Base-by-base conservation (phyloP, 2,113 vertebrate genomes). In the Callorhinus ursinus region DNA sequence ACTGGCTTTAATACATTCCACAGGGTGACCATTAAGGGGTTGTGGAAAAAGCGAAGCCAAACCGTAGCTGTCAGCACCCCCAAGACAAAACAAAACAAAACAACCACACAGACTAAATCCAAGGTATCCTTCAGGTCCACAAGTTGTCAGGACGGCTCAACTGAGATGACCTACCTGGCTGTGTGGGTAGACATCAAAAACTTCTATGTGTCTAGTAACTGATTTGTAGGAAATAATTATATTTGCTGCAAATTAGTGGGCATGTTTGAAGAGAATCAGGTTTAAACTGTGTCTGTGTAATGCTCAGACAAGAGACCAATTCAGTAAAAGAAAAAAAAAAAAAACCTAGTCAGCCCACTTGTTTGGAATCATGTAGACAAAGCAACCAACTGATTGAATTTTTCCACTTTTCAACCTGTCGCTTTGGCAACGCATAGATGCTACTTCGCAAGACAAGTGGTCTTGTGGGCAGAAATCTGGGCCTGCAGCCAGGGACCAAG, bases 311-410 rank as follows among this genome's bases (percentile, higher is more conserved):
- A 97, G 92, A 96, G 90, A 95, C 67, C 63, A 95, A 95, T 96
- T 97, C 72, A 95, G 57, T 79, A 86, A 96, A 93, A 88, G 55
- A 28, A 51, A 36, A 61, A 51, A 61, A 61, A 61, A 80, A 95
- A 72, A 65, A 72, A 33, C 4, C 0, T 24, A 87, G 93, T 77
- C 81, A 87, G 87, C 67, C 72, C 49, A 92, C 90, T 98, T 98
- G 92, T 97, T 96, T 97, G 79, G 93, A 97, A 95, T 96, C 65
- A 91, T 95, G 91, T 96, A 97, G 95, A 98, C 83, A 98, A 98
- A 97, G 95, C 71, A 96, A 97, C 83, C 87, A 76, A 96, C 77
- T 93, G 88, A 98, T 85, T 97, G 95, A 92, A 87, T 96, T 96
- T 97, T 97, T 96, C 93, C 67, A 86, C 95, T 97, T 97, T 97